Base-by-base conservation (phyloP, 2,113 vertebrate species). In the Clarias batrachus region DNA sequence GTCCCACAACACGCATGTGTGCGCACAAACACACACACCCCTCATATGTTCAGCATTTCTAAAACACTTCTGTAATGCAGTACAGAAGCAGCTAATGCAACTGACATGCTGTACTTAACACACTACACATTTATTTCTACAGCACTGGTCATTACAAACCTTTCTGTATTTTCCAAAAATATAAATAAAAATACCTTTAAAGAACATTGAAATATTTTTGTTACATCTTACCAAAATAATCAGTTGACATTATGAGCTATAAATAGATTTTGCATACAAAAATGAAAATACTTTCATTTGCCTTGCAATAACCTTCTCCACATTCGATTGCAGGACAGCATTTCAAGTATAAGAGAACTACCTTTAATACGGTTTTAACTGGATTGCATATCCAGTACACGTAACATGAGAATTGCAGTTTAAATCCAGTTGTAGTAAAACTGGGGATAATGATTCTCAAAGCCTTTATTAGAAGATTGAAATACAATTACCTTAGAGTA, bases 171-270 rank as follows among this genome's bases (percentile, higher is more conserved):
- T 56, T 59, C 48, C 71, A 30, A 85, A 70, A 74, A 52, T 83
- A 85, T 41, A 87, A 71, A 78, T 76, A 63, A 78, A 85, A 83
- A 77, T 3, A 85, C 33, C 30, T 83, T 87, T 60, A 82, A 85
- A 83, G 30, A n/a, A 78, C 78, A 56, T 52, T 16, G 52, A 77
- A 84, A 84, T 88, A 74, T 54, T 77, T 70, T 60, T 82, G 30
- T 27, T 66, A 85, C 60, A 65, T 81, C 85, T 81, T 80, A 79
- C 70, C 88, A 91, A 91, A 91, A 89, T 89, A 89, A 83, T 87
- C 68, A 82, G 81, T 27, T 81, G 66, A 60, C 14, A 62, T 82
- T 77, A 74, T 77, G 25, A 87, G 81, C 27, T 83, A 89, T 41
- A 82, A 66, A 23, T 12, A 74, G 71, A 73, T 70, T 73, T 82